Base-by-base conservation (phyloP, 2,888 invertebrate species). In the Caenorhabditis sp. region DNA sequence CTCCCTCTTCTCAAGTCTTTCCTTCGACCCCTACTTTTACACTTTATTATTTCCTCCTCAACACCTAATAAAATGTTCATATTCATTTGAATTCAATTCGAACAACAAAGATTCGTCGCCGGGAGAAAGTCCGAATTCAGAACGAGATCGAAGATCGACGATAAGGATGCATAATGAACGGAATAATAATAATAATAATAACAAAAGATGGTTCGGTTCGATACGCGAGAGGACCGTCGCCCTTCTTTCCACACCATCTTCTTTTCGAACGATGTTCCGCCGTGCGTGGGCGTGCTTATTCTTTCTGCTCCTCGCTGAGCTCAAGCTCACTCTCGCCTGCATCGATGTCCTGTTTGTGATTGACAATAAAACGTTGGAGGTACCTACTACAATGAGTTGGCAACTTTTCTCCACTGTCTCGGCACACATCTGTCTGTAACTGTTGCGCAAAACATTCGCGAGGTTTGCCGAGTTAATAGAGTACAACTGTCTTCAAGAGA, bases 321-420 rank as follows among this genome's bases (percentile, higher is more conserved):
- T 70, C 0, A 15, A 65, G 15, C 46, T 53, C 4, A 26, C 26
- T 15, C 32, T 20, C 6, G 37, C 71, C 6, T 81, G 81, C 46
- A 63, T 81, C 39, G 81, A 81, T 68, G 53, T 81, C 0, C 58
- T 81, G 13, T 79, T 77, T 43, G 77, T 77, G 0, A 50, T 81
- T 45, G 81, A 81, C 35, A 62, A 62, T 15, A 56, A 30, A 37
- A 65, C 58, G 22, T 48, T 56, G 13, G 78, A 78, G 53, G 72
- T 76, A 7, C 5, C 45, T 20, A 0, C 0, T 27, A 2, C 13
- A 15, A 22, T n/a, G 15, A 7, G 6, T 26, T 4, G n/a, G n/a
- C n/a, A n/a, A n/a, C n/a, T n/a, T n/a, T n/a, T n/a, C n/a, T n/a
- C n/a, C n/a, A n/a, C n/a, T n/a, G n/a, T n/a, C n/a, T n/a, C n/a